Evolutionary conservation across 2,888 invertebrate species (phyloP), one percentile per base, ranked within the genome.

Genomic region (Alsophila aescularia): DNA sequence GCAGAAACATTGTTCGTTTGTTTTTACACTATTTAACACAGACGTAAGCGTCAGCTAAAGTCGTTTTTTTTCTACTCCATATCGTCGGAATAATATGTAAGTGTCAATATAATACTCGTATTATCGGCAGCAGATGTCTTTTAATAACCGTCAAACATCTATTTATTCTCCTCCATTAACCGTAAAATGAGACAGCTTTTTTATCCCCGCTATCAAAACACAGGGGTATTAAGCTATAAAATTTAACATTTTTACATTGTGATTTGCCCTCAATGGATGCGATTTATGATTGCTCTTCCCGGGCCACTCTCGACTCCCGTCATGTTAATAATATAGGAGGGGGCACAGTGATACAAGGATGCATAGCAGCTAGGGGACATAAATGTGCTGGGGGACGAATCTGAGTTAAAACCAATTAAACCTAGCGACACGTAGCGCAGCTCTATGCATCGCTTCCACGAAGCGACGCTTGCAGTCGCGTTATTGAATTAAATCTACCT

Each of bases 381-480:
- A 27, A 34, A 14, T 41, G 29, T 29, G 51, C 41, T 29, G 16
- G 5, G 12, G 62, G 64, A 68, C 69, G 65, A 67, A 73, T 73
- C 70, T 71, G 67, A 72, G 76, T 73, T 72, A 74, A 75, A 75
- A 70, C 70, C 67, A 76, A 80, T 79, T 79, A 77, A 70, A 74
- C 24, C 41, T 16, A 42, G 36, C 39, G 21, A 9, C 10, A 7
- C 24, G 12, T 35, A 9, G 36, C 24, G 12, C 15, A 9, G 36
- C 36, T 52, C 39, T 39, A 29, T 41, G 40, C 27, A 29, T 40
- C 29, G 41, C 27, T 52, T 35, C 29, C 35, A 47, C 12, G 64
- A 61, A 64, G 12, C 24, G n/a, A 35, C 36, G 16, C 16, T 35
- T 50, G 21, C 12, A 50, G 36, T 18, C 15, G 14, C 32, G 21